Evolutionary conservation across 2,888 invertebrate species (phyloP).

Genomic region (Fabriciana adippe): DNA sequence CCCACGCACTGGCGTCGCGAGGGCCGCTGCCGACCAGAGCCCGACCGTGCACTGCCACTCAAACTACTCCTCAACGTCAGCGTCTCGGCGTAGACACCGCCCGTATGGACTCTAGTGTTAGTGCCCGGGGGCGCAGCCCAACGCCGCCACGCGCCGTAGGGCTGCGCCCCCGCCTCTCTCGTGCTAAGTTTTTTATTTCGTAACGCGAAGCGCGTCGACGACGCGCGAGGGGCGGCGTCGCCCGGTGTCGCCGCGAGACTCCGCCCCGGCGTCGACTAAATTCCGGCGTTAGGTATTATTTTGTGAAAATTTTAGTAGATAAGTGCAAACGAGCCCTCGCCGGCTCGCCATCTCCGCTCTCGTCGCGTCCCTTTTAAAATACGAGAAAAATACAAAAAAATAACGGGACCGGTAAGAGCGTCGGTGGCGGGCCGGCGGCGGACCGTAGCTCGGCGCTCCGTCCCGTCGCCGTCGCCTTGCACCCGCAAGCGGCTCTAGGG

Average conservation of each 20-base stretch:
- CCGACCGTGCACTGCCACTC: slow-evolving; percentile 83
- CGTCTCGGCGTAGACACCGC: slow-evolving; percentile 59
- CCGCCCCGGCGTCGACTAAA: slow-evolving; percentile 64
- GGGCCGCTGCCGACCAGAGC: slow-evolving; percentile 74
- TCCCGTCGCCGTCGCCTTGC: slow-evolving; percentile 47
- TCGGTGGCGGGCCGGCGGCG: slow-evolving; percentile 44
- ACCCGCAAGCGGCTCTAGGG: slow-evolving; percentile 41
- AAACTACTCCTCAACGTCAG: slow-evolving; percentile 85
- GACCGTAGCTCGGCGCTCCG: slow-evolving; percentile 48
- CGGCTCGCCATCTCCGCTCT: slow-evolving; percentile 47
- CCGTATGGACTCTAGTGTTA: slow-evolving; percentile 69
- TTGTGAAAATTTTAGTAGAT: slow-evolving; percentile 81
- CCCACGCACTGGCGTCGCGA: slow-evolving; percentile 88
- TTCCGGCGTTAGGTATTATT: slow-evolving; percentile 82
- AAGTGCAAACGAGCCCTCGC: slow-evolving; percentile 59
- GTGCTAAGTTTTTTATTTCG: slow-evolving; percentile 77
- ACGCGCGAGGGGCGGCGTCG: slow-evolving; percentile 46
- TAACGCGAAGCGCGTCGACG: slow-evolving; percentile 63
- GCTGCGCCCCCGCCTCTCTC: slow-evolving; percentile 60
- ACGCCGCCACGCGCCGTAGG: slow-evolving; percentile 44
- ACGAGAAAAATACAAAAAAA: slow-evolving; percentile 74
- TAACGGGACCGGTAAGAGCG: slow-evolving; percentile 44
- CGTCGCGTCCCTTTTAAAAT: slow-evolving; percentile 55
- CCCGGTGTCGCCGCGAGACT: slow-evolving; percentile 59
- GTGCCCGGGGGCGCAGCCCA: slow-evolving; percentile 59